Conservation (phyloP, 2,888 invertebrate genomes). For the Pseudoips prasinana region DNA sequence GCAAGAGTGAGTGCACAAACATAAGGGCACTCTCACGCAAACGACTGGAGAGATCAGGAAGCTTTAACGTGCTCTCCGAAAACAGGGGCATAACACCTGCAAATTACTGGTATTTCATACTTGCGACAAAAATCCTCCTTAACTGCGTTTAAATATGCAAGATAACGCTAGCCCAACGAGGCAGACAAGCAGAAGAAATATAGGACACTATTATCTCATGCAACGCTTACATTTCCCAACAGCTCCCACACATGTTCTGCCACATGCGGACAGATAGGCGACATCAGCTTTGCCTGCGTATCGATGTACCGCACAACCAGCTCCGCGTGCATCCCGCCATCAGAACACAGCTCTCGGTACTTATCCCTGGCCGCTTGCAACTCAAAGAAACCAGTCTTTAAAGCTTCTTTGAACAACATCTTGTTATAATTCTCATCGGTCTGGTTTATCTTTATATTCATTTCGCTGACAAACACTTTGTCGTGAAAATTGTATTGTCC, state of each 20-base stretch:
- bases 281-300: conserved; percentile 92
- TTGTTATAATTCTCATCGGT: conserved; percentile 92
- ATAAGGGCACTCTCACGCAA: no score
- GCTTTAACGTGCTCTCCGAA: no score
- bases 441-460: conserved; percentile 92
- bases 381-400: conserved; percentile 96
- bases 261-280: conserved; percentile 99
- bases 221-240: conserved; percentile 87
- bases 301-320: conserved; percentile 91
- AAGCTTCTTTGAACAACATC: conserved; percentile 97
- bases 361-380: conserved; percentile 95
- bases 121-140: no score
- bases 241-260: conserved; percentile 96
- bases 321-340: conserved; percentile 90
- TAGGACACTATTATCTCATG: no score
- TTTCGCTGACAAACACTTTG: conserved; percentile 94
- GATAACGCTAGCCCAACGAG: no score
- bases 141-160: no score
- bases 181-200: no score
- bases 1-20: no score
- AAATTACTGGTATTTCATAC: no score
- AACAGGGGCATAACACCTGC: no score
- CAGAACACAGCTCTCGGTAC: conserved; percentile 93
- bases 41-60: no score
- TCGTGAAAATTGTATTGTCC: conserved; percentile 89